These are phyloP conservation scores for Tortrix viridana DNA, from an alignment of 2,888 invertebrate species.

Conservation along the genomic window DNA sequence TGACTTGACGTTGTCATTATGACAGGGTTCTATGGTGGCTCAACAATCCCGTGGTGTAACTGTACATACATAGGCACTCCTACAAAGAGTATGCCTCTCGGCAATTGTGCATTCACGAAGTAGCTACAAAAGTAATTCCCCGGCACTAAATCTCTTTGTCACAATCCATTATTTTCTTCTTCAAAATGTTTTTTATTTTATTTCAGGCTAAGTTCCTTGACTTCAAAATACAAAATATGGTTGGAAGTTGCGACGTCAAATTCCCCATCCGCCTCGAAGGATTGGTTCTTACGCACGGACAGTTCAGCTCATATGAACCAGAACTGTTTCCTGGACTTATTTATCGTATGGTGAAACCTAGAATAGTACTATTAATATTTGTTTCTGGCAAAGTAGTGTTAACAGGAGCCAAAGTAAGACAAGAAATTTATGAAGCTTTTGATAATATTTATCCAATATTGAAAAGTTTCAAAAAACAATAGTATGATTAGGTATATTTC, in stretches of 20 bases:
- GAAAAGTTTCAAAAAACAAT: constrained; percentile 96
- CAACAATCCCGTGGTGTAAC: no score
- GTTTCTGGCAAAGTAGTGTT: constrained; percentile 99
- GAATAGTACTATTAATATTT: constrained; percentile 98
- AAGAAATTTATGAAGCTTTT: constrained; percentile 97
- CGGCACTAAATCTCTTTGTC: no score
- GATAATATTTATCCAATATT: constrained; percentile 98
- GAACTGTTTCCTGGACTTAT: constrained; percentile 99
- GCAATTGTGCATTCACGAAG: no score
- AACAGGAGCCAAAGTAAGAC: constrained; percentile 97
- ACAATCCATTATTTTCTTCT: no score
- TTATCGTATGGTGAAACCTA: constrained; percentile 98
- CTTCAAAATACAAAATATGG: constrained; percentile 93
- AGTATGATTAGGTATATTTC: constrained; percentile 38
- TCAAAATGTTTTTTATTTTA: constrained; percentile 38
- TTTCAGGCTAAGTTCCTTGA: constrained; percentile 91
- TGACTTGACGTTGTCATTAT: no score
- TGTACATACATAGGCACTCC: no score
- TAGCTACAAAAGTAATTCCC: no score
- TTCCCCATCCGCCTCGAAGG: constrained; percentile 91
- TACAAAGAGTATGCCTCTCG: no score
- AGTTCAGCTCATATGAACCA: constrained; percentile 96
- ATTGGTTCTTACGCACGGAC: constrained; percentile 89
- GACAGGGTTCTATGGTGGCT: no score
- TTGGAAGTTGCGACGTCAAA: constrained; percentile 90